Base-by-base conservation (phyloP, 2,797 vertebrate genomes). In the Trematomus bernacchii region DNA sequence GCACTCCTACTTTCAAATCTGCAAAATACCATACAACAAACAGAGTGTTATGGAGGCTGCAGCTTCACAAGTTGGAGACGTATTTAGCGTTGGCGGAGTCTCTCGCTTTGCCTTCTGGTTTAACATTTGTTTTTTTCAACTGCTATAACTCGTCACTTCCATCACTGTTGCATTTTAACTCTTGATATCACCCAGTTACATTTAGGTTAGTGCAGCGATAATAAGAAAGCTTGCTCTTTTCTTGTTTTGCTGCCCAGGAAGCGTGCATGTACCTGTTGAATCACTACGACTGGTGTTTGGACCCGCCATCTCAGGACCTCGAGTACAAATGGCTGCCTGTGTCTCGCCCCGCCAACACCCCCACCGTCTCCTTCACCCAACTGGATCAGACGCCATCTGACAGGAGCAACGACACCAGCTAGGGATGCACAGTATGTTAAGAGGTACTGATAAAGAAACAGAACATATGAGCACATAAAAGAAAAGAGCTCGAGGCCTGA, bases 291-390 rank as follows among this genome's bases (percentile, higher is more conserved):
- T 93, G 91, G 89, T 33, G 65, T 76, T 59, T 92, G 85, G 89
- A 91, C 43, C 91, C 92, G 52, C 51, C 83, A 5, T 76, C 75
- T 1, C 86, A 91, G 78, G 85, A 92, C 69, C 83, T 92, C 0
- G 71, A 89, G 55, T 92, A 91, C 76, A 93, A 93, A 84, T 93
- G 89, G 91, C 91, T 93, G 75, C 91, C 91, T 10, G 87, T 91
- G 63, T 88, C 85, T 76, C 84, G 87, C 13, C 90, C 91, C 2
- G 23, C 69, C 44, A 70, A 62, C 48, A 81, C 65, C 14, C 78
- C 82, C 46, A 74, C 66, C 30, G 0, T 93, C 73, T 77, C 80
- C 82, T 92, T 93, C 73, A 90, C 62, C 52, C 73, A 4, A 46
- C 74, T 76, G 83, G 73, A 89, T 75, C 64, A 21, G 43, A 77